Conservation (phyloP, 1,140 invertebrate genomes). For the Diprion similis region DNA sequence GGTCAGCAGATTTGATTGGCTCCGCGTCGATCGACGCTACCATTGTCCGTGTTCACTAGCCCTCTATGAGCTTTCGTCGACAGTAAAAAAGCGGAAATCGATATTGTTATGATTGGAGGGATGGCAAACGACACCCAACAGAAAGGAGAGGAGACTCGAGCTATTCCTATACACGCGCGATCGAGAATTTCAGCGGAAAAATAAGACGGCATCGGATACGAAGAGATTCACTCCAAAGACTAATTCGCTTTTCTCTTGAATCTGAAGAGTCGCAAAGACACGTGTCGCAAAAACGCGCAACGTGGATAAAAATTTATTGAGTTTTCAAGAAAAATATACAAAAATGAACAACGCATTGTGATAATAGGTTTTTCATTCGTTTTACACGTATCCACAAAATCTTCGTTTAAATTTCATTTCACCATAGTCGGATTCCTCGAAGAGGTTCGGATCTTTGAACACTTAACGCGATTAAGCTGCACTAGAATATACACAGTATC, state of each 20-base stretch:
- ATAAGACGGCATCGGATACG: neutral
- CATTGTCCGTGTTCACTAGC: neutral
- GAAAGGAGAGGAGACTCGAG: too few species aligned
- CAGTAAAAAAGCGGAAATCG: neutral
- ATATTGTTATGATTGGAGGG: slow-evolving; percentile 5
- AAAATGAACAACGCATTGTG: too few species aligned
- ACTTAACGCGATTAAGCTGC: too few species aligned
- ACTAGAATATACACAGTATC: too few species aligned
- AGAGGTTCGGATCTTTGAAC: too few species aligned
- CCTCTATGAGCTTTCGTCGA: neutral
- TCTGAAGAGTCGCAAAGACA: neutral
- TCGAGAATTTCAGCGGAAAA: neutral
- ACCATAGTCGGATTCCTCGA: too few species aligned
- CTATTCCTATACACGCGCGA: too few species aligned
- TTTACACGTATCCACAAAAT: too few species aligned
- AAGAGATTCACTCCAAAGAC: neutral
- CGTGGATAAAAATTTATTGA: too few species aligned
- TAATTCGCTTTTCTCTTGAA: neutral
- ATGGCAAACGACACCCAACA: neutral
- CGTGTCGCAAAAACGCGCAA: neutral
- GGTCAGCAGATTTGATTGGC: neutral
- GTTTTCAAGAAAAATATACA: too few species aligned
- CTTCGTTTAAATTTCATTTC: too few species aligned
- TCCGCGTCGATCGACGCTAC: neutral
- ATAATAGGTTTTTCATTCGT: too few species aligned